Conservation (phyloP, 2,797 vertebrate species). For the Spheniscus humboldti region DNA sequence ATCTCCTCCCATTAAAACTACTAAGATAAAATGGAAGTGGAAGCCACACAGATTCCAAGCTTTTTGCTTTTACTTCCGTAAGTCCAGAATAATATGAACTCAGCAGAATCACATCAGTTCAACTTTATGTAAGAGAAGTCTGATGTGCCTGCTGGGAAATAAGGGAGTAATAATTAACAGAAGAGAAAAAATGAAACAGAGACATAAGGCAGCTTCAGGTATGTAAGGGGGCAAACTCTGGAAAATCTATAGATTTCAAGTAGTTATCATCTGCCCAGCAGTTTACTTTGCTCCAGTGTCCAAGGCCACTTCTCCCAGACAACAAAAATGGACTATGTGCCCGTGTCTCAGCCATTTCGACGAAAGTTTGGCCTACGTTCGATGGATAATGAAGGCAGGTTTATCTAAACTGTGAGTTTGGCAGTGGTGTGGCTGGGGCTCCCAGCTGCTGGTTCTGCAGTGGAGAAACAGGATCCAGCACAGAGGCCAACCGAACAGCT, state of each 20-base stretch:
- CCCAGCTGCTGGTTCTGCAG: accelerated
- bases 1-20: not conserved
- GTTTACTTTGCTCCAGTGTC: not conserved
- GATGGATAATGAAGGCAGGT: not conserved
- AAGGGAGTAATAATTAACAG: not conserved
- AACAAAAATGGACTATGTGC: not conserved
- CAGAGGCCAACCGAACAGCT: not conserved
- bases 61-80: not conserved
- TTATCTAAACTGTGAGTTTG: not conserved
- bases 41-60: not conserved
- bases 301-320: not conserved
- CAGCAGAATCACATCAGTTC: not conserved
- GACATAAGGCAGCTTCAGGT: not conserved
- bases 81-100: not conserved
- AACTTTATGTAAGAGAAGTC: not conserved
- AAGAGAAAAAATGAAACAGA: not conserved
- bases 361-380: not conserved
- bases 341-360: not conserved
- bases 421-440: not conserved
- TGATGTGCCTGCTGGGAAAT: not conserved
- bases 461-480: not conserved
- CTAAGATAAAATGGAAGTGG: not conserved
- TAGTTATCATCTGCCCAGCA: not conserved
- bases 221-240: not conserved
- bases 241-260: not conserved